phyloP scores from a whole-genome alignment of 35 echinoderm and acorn worm species.

The Ptychodera flava region DNA sequence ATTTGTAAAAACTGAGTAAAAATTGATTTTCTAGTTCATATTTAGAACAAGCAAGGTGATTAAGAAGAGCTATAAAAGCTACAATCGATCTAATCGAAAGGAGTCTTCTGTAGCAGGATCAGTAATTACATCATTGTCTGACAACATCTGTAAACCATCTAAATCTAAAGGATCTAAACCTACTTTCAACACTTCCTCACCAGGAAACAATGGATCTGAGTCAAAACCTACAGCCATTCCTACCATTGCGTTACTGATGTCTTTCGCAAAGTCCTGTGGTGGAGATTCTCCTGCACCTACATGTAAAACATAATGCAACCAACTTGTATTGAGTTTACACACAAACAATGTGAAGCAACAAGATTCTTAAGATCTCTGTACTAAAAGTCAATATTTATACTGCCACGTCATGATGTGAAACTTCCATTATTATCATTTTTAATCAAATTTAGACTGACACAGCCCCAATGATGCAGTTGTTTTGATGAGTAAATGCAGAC shows the following conservation, averaged over 20 bases:
- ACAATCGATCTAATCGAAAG: conserved; percentile 59
- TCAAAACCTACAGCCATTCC: conserved; percentile 48
- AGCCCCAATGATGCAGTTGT: no score
- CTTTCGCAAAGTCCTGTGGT: conserved; percentile 84
- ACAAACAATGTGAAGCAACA: no score
- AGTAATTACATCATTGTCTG: conserved; percentile 84
- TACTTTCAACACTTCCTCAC: conserved; percentile 49
- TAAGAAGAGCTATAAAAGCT: neutral
- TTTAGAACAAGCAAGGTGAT: neutral
- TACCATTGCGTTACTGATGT: conserved; percentile 83
- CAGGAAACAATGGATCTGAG: conserved; percentile 34
- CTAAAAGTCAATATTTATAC: no score
- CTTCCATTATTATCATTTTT: no score
- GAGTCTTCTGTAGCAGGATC: conserved; percentile 95
- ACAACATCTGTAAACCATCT: conserved; percentile 74
- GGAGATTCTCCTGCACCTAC: conserved; percentile 80
- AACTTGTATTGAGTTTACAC: no score
- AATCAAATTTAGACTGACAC: no score
- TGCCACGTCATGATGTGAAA: no score
- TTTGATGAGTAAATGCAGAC: no score
- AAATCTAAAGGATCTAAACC: conserved; percentile 77
- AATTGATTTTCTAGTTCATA: no score
- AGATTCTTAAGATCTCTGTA: no score
- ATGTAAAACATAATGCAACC: no score
- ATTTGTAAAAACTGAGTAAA: neutral